Conservation (phyloP, 2,888 invertebrate species). For the Lysandra coridon region DNA sequence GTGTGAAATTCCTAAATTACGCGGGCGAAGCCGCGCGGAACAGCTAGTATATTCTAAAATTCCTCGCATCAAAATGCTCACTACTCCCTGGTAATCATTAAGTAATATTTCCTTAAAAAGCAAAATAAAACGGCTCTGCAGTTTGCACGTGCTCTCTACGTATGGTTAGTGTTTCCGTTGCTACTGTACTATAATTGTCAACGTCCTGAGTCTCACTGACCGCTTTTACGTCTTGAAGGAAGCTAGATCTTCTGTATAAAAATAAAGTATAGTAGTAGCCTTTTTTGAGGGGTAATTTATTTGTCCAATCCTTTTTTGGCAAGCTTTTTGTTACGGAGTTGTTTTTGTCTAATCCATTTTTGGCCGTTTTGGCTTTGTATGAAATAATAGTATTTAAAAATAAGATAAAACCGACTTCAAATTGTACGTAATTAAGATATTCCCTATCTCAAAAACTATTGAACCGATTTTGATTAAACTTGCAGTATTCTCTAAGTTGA, state of each 20-base stretch:
- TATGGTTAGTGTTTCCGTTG: neutral
- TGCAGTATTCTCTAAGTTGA: too few relatives aligned
- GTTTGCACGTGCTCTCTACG: neutral
- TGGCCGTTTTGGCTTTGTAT: neutral
- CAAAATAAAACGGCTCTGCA: neutral
- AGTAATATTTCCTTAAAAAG: neutral
- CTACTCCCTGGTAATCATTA: neutral
- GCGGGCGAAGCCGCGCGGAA: too few relatives aligned
- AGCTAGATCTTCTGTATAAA: neutral
- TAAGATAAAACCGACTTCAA: too few relatives aligned
- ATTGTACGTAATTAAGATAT: too few relatives aligned
- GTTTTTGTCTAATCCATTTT: neutral
- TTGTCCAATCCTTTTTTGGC: neutral
- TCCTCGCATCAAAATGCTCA: neutral
- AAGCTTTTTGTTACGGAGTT: too few relatives aligned
- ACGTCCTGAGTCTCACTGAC: conserved; percentile 11
- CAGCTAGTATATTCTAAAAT: too few relatives aligned
- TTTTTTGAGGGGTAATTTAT: neutral
- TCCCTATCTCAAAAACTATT: too few relatives aligned
- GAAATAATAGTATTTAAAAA: too few relatives aligned
- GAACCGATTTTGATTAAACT: too few relatives aligned
- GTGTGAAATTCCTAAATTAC: too few relatives aligned
- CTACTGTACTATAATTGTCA: conserved; percentile 13
- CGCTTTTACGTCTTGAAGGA: neutral
- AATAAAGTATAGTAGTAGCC: neutral